Base-by-base conservation (phyloP, 2,888 invertebrate species). In the Malthinus flaveolus region DNA sequence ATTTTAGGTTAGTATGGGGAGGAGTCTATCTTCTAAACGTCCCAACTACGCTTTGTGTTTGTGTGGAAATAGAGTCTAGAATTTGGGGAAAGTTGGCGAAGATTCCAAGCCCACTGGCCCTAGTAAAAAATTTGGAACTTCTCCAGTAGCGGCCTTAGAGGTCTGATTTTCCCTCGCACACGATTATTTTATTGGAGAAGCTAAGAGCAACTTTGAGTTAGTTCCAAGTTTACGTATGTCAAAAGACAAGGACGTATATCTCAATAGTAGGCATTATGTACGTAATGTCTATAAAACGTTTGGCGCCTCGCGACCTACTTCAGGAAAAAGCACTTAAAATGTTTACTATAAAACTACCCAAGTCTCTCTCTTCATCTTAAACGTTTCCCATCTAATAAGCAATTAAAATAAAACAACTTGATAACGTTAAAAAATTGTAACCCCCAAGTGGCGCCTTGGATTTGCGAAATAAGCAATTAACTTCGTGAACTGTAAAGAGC, bases 251-350 rank as follows among this genome's bases (percentile, higher is more conserved):
- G 67, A 64, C 65, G 58, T 68, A 66, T 59, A 69, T 61, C 66
- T 66, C 65, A 49, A 39, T 33, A 12, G 23, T 42, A 42, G 15
- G 39, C 39, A 42, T 39, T 39, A 39, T 39, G 39, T 39, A 15
- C 39, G 39, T 49, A 53, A 56, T 45, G 56, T 53, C 49, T 49
- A 34, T 49, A 49, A 35, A 23, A 23, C 13, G 48, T 52, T 61
- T 66, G 67, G 67, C 66, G 67, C 66, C 67, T 53, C 54, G 50
- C 67, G 67, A 67, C 67, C 67, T 67, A 67, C 63, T 63, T 67
- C 62, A 52, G 59, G 59, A 65, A 64, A 64, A 65, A 61, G 60
- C 59, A 62, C 62, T 65, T 58, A 59, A 60, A 51, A 56, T 62
- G 63, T 63, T 62, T 62, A 60, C 60, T 65, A 62, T 56, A 42